Evolutionary conservation across 2,797 vertebrate species (phyloP).

Genomic region (Sciurus vulgaris): DNA sequence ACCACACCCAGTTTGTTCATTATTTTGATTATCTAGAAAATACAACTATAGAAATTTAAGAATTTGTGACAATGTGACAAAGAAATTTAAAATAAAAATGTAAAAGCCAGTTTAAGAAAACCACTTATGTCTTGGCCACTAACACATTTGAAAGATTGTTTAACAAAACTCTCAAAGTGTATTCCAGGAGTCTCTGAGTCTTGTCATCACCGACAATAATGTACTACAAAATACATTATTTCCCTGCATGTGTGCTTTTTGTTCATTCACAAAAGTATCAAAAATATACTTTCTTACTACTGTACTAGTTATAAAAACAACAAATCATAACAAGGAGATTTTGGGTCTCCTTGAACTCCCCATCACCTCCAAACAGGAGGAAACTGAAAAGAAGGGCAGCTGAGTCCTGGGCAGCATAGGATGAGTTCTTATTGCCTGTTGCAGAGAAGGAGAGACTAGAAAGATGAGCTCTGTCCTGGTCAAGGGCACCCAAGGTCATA

Average conservation of each 20-base stretch:
- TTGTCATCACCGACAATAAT: neutral
- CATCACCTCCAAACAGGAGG: neutral
- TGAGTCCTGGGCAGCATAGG: neutral
- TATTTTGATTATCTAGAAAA: conserved; percentile 23
- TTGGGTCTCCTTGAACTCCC: neutral
- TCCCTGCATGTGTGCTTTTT: neutral
- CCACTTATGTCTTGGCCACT: neutral
- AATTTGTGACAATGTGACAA: neutral
- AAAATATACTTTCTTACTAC: neutral
- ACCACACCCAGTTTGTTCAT: neutral
- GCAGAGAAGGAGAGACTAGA: too few species aligned
- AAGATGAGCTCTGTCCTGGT: neutral
- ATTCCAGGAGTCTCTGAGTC: neutral
- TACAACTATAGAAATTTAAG: neutral
- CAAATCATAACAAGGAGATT: neutral
- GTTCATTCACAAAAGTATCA: neutral
- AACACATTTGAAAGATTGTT: neutral
- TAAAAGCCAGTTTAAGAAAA: neutral
- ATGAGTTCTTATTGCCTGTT: neutral
- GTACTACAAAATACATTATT: neutral
- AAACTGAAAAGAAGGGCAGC: neutral
- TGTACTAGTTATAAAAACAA: neutral
- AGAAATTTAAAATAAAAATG: conserved; percentile 19
- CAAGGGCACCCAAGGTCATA: neutral
- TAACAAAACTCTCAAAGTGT: neutral